These are phyloP conservation scores for Crotalus horridus DNA, from an alignment of 2,113 vertebrate genomes.

Conservation along the genomic window DNA sequence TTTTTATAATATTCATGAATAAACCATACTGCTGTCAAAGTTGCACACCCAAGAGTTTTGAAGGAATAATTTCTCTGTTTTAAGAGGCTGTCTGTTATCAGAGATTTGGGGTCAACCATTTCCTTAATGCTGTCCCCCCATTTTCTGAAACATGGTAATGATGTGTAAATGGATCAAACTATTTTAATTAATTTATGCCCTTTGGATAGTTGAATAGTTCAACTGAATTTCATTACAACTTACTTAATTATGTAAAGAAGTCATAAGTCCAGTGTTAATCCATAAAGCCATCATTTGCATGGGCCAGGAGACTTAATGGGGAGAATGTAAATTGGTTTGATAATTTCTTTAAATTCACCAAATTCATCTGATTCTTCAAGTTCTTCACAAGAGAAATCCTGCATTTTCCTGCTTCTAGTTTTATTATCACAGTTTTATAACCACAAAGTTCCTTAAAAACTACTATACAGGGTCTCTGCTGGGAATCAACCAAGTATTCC, in stretches of 20 bases:
- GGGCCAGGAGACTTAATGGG: not conserved
- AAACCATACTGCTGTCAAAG: not conserved
- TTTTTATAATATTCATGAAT: not conserved
- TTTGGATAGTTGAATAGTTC: slow-evolving; percentile 27
- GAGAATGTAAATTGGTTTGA: not conserved
- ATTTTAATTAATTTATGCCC: slow-evolving; percentile 25
- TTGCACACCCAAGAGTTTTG: not conserved
- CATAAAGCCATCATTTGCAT: not conserved
- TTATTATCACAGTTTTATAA: not conserved
- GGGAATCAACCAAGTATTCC: not conserved
- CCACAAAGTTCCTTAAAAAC: not conserved
- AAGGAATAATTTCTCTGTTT: not conserved
- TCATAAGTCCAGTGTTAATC: slow-evolving; percentile 13
- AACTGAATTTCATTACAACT: slow-evolving; percentile 32
- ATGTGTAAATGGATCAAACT: slow-evolving; percentile 23
- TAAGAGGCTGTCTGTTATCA: not conserved
- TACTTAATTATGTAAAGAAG: slow-evolving; percentile 42
- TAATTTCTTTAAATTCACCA: not conserved
- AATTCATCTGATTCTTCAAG: not conserved
- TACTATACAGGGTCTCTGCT: not conserved
- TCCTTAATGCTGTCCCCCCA: not conserved
- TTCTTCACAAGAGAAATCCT: not conserved
- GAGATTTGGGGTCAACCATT: not conserved
- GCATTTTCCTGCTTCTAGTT: not conserved
- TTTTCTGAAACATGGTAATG: slow-evolving; percentile 20